These are phyloP conservation scores for Tamandua tetradactyla DNA, from an alignment of 2,797 vertebrate genomes.

Conservation along the genomic window DNA sequence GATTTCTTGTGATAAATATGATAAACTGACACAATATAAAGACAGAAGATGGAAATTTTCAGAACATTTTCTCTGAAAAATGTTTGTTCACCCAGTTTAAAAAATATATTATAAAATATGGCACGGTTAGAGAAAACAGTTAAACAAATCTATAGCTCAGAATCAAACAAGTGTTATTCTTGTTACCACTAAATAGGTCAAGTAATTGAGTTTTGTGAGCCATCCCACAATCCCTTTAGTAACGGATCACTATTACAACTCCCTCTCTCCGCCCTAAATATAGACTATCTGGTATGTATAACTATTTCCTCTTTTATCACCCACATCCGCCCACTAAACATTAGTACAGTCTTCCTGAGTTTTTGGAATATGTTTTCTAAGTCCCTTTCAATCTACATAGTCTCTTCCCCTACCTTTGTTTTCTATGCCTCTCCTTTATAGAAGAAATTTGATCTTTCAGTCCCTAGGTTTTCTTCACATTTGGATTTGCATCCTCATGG, in stretches of 20 bases:
- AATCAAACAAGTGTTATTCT: neutral
- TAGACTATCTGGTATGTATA: neutral
- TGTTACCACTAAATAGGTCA: neutral
- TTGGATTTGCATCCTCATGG: neutral
- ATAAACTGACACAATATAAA: neutral
- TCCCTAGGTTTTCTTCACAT: neutral
- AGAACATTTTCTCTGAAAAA: neutral
- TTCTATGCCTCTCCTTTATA: neutral
- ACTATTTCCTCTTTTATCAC: neutral
- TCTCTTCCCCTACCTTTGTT: neutral
- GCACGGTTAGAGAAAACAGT: neutral
- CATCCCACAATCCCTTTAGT: neutral
- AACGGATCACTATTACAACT: neutral
- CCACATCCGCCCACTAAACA: neutral
- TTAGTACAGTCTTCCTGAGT: neutral
- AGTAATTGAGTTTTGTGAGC: neutral
- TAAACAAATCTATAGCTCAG: neutral
- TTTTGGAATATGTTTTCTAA: slow-evolving; percentile 4
- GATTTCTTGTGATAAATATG: slow-evolving; percentile 53
- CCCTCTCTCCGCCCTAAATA: neutral
- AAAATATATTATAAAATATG: neutral
- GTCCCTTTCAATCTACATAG: neutral
- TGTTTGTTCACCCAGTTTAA: slow-evolving; percentile 29
- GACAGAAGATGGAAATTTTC: neutral
- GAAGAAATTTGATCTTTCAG: neutral